Base-by-base conservation (phyloP, 2,797 vertebrate species). In the Halcyon chelicuti region DNA sequence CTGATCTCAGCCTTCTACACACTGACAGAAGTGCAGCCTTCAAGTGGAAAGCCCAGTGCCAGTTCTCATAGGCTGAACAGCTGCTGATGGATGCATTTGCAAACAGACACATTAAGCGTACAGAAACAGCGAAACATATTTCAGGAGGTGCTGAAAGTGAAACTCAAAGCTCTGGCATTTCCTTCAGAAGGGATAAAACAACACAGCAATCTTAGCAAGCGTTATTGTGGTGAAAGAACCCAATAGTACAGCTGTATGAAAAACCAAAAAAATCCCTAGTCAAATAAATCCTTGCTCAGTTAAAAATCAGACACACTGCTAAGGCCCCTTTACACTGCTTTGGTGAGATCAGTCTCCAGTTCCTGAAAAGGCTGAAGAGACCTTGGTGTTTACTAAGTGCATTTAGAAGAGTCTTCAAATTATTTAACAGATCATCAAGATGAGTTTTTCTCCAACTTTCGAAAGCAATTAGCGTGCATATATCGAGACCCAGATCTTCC, bases 171-270 rank as follows among this genome's bases (percentile, higher is more conserved):
- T 73, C 63, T 85, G 86, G 60, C 14, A 90, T 89, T 93, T 94
- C 63, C 73, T 87, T 88, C 61, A 63, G 60, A 88, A 90, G 46
- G 60, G 65, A 67, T n/a, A 93, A 90, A 93, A 82, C 77, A 95
- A 37, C 55, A 93, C 3, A 49, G 42, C 0, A 0, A 86, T 84
- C 55, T 86, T 51, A 94, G 66, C 4, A 5, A 92, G 60, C n/a
- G 39, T 57, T 88, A 82, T 6, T 67, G 60, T 26, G 73, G 70
- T 57, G 60, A 88, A 84, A 94, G 80, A 90, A 75, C 20, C 18
- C 29, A 57, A 35, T 0, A 85, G 29, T 6, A 78, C 1, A 6
- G 52, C 44, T 51, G n/a, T 58, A 49, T 82, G 74, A 92, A 95
- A 94, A 81, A 13, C 19, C 28, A 13, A 60, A 35, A 11, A n/a